Conservation (phyloP, 2,797 vertebrate genomes). For the Peromyscus eremicus region DNA sequence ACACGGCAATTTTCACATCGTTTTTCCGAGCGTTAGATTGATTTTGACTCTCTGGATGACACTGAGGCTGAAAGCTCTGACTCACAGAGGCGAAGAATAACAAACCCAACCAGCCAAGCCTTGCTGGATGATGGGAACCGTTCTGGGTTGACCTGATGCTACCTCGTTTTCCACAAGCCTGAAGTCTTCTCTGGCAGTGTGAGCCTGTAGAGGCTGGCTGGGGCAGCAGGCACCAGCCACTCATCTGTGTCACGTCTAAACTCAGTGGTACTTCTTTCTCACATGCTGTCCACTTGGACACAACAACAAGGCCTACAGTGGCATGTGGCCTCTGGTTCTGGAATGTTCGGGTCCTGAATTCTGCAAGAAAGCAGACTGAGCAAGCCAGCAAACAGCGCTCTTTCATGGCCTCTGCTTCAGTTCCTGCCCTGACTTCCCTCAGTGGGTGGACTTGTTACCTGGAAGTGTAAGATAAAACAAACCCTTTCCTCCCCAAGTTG, state of each 20-base stretch:
- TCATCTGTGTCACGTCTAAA: neutral
- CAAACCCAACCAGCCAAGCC: neutral
- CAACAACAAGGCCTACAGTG: neutral
- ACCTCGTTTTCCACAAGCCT: neutral
- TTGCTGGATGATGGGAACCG: neutral
- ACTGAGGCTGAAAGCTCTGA: slow-evolving; percentile 34
- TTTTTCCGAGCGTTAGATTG: slow-evolving; percentile 34
- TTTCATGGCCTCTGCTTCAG: neutral
- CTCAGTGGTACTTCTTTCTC: neutral
- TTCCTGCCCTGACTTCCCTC: neutral
- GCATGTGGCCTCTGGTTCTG: neutral
- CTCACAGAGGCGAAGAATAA: neutral
- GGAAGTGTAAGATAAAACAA: neutral
- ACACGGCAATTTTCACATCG: slow-evolving; percentile 27
- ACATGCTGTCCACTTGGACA: neutral
- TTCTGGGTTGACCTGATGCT: neutral
- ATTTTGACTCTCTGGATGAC: slow-evolving; percentile 49
- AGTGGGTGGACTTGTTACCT: neutral
- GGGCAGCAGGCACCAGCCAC: neutral
- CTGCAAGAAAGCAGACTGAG: neutral
- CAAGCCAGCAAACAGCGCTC: neutral
- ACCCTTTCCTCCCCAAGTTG: neutral
- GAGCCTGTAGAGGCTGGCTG: neutral
- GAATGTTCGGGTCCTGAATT: neutral
- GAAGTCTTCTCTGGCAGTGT: slow-evolving; percentile 25